Evolutionary conservation across 2,797 vertebrate genomes (phyloP).

Genomic region (Synanceia verrucosa): DNA sequence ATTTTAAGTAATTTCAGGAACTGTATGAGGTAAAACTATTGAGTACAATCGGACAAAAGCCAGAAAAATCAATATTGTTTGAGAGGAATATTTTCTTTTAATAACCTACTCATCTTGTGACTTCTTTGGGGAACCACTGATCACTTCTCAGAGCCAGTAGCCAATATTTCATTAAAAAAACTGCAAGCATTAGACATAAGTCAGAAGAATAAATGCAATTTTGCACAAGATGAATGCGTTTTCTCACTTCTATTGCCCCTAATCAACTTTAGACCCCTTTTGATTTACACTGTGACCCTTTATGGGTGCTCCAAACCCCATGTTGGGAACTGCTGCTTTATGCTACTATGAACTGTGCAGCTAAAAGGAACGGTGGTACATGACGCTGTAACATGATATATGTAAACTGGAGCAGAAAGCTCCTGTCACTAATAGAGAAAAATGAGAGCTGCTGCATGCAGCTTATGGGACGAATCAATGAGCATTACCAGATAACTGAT

Average conservation of each 20-base stretch:
- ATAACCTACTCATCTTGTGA: neutral
- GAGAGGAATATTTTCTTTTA: neutral
- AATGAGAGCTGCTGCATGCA: conserved; percentile 17
- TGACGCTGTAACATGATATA: neutral
- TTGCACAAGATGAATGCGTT: neutral
- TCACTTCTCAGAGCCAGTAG: neutral
- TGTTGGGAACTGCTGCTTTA: neutral
- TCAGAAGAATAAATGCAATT: neutral
- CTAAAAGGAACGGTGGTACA: neutral
- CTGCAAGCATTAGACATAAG: neutral
- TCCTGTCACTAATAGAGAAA: conserved; percentile 35
- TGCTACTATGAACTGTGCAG: neutral
- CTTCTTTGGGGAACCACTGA: neutral
- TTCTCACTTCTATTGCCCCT: neutral
- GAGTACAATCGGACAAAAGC: neutral
- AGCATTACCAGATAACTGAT: conserved; percentile 48
- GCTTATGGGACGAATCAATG: conserved; percentile 41
- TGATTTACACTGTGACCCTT: neutral
- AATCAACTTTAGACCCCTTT: neutral
- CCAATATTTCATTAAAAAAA: neutral
- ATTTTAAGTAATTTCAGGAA: neutral
- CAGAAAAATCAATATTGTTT: neutral
- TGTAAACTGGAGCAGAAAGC: conserved; percentile 32
- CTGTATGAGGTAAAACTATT: neutral
- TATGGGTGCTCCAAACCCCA: neutral